Evolutionary conservation across 2,113 vertebrate genomes (phyloP).

Genomic region (Osmerus mordax): DNA sequence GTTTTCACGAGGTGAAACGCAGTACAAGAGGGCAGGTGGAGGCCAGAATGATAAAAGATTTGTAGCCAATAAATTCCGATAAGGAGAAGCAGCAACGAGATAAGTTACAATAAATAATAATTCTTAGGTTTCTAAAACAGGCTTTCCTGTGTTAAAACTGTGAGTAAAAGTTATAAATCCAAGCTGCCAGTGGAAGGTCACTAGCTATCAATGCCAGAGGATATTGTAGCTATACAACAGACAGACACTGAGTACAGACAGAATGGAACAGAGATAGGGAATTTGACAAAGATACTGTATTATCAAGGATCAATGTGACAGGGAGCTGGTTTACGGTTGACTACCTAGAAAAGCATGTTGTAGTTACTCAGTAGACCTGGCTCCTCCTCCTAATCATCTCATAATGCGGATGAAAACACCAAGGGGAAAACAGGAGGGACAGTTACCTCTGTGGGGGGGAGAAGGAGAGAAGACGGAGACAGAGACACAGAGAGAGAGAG

Average conservation of each 20-base stretch:
- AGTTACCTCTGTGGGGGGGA: not conserved
- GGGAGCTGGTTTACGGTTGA: not conserved
- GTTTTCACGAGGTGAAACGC: not conserved
- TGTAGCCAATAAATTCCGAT: not conserved
- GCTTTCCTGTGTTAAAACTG: no score
- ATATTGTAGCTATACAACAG: not conserved
- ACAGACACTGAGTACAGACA: not conserved
- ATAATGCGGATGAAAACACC: not conserved
- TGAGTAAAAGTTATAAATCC: no score
- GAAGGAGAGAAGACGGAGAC: not conserved
- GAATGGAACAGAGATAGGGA: not conserved
- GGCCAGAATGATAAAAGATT: conserved; percentile 1
- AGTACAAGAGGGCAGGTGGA: not conserved
- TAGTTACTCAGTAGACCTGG: not conserved
- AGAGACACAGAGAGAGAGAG: not conserved
- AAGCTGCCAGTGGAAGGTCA: no score
- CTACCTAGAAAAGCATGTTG: not conserved
- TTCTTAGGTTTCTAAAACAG: not conserved
- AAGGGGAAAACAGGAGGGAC: not conserved
- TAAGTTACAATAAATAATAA: not conserved
- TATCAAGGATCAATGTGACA: not conserved
- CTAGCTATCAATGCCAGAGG: no score
- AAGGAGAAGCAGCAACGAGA: not conserved
- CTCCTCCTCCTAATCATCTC: conserved; percentile 1
- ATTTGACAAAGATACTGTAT: not conserved